Evolutionary conservation across 2,113 vertebrate genomes (phyloP).

Genomic region (Rhinoderma darwinii): DNA sequence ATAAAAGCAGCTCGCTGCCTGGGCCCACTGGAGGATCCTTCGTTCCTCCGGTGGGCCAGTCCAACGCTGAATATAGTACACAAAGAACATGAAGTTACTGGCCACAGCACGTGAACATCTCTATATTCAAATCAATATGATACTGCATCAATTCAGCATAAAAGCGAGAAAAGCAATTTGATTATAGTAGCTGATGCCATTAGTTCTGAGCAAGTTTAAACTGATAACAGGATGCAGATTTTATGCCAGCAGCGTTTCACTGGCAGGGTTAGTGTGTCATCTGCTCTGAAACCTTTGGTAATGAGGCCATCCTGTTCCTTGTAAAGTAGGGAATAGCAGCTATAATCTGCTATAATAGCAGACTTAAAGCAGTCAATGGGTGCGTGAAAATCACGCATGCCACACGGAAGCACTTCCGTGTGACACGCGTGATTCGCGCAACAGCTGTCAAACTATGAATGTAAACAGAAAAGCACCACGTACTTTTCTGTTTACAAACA

Average conservation of each 20-base stretch:
- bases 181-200: constrained; percentile 33
- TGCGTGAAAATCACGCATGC: too few species aligned
- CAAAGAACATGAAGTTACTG: not conserved
- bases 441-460: too few species aligned
- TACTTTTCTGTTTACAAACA: too few species aligned
- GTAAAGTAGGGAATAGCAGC: constrained; percentile 18
- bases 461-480: too few species aligned
- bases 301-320: constrained; percentile 54
- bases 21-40: too few species aligned
- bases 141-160: not conserved
- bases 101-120: not conserved
- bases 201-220: constrained; percentile 19
- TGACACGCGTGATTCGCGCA: too few species aligned
- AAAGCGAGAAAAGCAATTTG: constrained; percentile 1
- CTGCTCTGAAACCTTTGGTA: constrained; percentile 53
- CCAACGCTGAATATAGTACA: too few species aligned
- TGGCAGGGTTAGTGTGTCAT: constrained; percentile 48
- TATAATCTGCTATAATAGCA: too few species aligned
- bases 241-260: constrained; percentile 46
- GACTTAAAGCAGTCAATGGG: too few species aligned
- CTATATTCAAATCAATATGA: constrained; percentile 5
- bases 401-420: too few species aligned
- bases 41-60: too few species aligned
- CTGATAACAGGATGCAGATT: constrained; percentile 46
- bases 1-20: too few species aligned